phyloP scores from a whole-genome alignment of 2,113 vertebrate genomes.

The Rhabdomys dilectus region DNA sequence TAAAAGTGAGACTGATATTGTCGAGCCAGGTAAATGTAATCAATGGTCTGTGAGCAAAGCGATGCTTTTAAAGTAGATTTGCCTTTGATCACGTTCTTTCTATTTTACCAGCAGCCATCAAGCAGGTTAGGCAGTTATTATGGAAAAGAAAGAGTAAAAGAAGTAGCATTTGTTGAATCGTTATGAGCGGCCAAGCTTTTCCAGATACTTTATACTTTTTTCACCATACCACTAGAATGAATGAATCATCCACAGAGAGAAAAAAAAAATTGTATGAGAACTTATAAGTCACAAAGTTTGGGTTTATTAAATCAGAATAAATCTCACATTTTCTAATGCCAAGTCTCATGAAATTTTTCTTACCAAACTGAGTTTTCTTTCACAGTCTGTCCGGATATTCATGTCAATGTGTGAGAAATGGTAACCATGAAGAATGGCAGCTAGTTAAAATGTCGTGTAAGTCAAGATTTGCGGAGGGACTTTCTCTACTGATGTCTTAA shows the following conservation, averaged over 20 bases:
- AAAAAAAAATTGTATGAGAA: neutral
- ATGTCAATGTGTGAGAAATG: neutral
- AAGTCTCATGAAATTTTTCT: neutral
- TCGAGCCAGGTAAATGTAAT: neutral
- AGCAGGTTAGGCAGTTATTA: neutral
- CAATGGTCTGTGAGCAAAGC: neutral
- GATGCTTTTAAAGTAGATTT: neutral
- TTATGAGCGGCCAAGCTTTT: neutral
- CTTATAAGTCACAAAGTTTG: neutral
- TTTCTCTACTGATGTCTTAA: conserved; percentile 6
- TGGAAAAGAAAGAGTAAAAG: neutral
- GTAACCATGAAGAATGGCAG: neutral
- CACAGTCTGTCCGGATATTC: neutral
- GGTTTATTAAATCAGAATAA: conserved; percentile 1
- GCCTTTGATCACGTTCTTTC: neutral
- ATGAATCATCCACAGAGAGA: neutral
- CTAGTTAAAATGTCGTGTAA: neutral
- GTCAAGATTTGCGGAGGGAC: conserved; percentile 8
- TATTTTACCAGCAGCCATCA: neutral
- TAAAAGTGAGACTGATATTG: neutral
- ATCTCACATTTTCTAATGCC: neutral
- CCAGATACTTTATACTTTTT: neutral
- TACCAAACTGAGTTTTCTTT: neutral
- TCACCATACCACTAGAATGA: neutral
- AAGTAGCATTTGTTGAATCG: neutral